Evolutionary conservation across 2,797 vertebrate genomes (phyloP).

Genomic region (Chanos chanos): DNA sequence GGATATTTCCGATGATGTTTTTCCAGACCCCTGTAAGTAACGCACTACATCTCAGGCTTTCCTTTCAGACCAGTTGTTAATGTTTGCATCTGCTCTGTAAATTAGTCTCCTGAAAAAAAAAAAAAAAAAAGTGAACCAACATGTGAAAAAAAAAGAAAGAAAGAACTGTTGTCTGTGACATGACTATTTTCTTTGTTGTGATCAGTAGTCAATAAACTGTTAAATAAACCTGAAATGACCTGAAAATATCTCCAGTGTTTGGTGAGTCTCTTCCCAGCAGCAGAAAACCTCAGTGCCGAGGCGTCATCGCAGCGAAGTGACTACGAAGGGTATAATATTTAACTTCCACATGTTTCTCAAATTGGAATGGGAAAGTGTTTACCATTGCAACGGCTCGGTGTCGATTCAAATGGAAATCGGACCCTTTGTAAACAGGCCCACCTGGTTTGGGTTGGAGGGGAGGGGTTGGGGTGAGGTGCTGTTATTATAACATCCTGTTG

Average conservation of each 20-base stretch:
- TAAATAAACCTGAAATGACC: slow-evolving; percentile 4
- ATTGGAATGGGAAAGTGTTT: slow-evolving; percentile 56
- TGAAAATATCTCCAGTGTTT: not conserved
- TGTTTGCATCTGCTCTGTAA: not conserved
- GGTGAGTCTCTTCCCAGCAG: not conserved
- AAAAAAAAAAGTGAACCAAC: slow-evolving; percentile 1
- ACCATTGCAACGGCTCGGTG: slow-evolving; percentile 34
- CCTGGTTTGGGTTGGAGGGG: too few species aligned
- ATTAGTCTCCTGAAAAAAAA: not conserved
- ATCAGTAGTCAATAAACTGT: not conserved
- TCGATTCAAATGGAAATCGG: slow-evolving; percentile 41
- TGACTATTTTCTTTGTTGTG: slow-evolving; percentile 11
- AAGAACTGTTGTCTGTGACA: not conserved
- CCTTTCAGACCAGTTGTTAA: slow-evolving; percentile 1
- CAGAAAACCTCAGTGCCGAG: slow-evolving; percentile 7
- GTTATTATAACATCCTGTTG: slow-evolving; percentile 65
- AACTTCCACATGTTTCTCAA: slow-evolving; percentile 54
- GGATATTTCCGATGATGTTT: not conserved
- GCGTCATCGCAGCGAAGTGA: not conserved
- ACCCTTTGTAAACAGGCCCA: slow-evolving; percentile 47
- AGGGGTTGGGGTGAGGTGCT: slow-evolving; percentile 34
- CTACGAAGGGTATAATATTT: slow-evolving; percentile 7
- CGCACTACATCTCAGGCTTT: not conserved
- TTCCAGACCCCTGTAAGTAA: not conserved
- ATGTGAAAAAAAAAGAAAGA: not conserved